phyloP scores from a whole-genome alignment of 53 echinoderm and acorn worm genomes.

The Luidia sarsii region DNA sequence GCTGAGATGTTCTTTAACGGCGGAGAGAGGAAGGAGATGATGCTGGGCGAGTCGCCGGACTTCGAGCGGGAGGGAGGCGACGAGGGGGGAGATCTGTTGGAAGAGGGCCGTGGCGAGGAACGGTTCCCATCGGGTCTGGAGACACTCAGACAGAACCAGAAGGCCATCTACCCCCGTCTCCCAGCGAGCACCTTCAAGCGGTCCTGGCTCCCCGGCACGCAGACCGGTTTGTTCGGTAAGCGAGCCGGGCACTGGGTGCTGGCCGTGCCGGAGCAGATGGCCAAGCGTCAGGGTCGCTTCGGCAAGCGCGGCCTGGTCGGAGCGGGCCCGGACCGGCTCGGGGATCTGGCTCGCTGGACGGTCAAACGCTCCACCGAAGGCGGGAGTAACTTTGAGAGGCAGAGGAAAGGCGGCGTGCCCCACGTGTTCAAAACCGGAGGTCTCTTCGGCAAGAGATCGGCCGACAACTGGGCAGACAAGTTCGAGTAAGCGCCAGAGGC shows the following conservation, averaged over 20 bases:
- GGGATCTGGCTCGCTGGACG: slow-evolving; percentile 9
- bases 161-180: not conserved
- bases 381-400: not conserved
- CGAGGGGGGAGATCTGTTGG: not conserved
- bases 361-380: slow-evolving; percentile 19
- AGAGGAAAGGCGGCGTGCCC: slow-evolving; percentile 4
- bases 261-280: not conserved
- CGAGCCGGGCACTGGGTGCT: slow-evolving; percentile 8
- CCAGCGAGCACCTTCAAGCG: slow-evolving; percentile 7
- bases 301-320: slow-evolving; percentile 3
- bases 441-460: slow-evolving; percentile 29
- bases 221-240: slow-evolving; percentile 39
- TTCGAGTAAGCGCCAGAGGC: not conserved
- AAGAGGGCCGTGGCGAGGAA: not conserved
- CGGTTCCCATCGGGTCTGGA: not conserved
- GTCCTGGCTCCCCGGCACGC: slow-evolving; percentile 23
- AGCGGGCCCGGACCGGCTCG: not conserved
- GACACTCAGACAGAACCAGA: not conserved
- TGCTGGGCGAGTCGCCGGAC: not conserved
- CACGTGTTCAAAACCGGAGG: slow-evolving; percentile 26
- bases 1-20: slow-evolving; percentile 18
- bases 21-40: not conserved
- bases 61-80: not conserved
- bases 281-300: slow-evolving; percentile 36
- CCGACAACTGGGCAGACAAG: slow-evolving; percentile 19